Conservation (phyloP, 2,113 vertebrate genomes). For the Lichenostomus cassidix region DNA sequence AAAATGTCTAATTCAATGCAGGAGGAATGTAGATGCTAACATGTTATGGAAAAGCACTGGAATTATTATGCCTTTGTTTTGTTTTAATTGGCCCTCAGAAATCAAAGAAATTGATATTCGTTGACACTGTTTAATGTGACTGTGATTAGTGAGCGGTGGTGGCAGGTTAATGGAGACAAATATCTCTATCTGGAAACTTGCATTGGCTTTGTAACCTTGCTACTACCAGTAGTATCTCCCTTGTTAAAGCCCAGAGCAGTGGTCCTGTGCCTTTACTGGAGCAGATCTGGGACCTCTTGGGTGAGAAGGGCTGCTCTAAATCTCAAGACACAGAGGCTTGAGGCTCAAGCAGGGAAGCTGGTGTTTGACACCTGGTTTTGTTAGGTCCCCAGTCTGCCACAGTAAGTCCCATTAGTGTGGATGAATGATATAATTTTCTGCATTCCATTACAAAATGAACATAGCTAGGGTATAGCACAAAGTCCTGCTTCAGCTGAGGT, state of each 20-base stretch:
- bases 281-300: neutral
- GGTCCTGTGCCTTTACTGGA: neutral
- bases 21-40: neutral
- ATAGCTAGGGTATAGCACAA: neutral
- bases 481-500: neutral
- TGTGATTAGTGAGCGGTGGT: neutral
- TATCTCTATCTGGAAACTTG: neutral
- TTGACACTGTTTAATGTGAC: conserved; percentile 13
- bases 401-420: accelerated
- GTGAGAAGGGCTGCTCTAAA: neutral
- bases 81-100: conserved; percentile 41
- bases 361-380: neutral
- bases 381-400: neutral
- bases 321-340: neutral
- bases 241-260: neutral
- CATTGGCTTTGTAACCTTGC: neutral
- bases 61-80: neutral
- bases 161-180: conserved; percentile 7
- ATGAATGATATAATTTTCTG: neutral
- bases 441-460: neutral
- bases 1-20: neutral
- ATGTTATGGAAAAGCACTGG: neutral
- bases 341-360: neutral
- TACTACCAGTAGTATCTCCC: neutral
- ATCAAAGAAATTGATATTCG: conserved; percentile 5